A percentile compares a stretch with the other conserved stretches of the same genome.
phyloP scores from a whole-genome alignment of 1,140 invertebrate species.

The Anastrepha obliqua region DNA sequence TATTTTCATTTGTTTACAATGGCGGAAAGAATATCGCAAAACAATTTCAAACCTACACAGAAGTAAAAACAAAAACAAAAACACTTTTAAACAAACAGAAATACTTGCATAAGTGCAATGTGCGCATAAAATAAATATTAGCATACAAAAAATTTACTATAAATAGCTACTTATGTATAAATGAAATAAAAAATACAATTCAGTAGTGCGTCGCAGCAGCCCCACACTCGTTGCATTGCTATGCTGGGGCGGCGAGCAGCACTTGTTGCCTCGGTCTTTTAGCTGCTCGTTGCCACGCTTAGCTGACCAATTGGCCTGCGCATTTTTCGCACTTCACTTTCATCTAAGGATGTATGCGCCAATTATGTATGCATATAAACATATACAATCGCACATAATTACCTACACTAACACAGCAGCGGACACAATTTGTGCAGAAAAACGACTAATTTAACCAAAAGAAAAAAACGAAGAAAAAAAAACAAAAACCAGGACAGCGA shows the following conservation, averaged over 20 bases:
- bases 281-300: neutral
- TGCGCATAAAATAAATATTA: neutral
- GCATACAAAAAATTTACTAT: neutral
- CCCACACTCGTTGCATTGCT: no score
- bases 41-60: neutral
- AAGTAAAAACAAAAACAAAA: neutral
- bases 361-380: neutral
- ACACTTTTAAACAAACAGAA: neutral
- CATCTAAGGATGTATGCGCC: neutral
- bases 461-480: no score
- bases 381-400: conserved; percentile 4
- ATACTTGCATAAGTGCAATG: neutral
- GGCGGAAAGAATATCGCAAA: neutral
- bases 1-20: neutral
- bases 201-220: no score
- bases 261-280: conserved; percentile 43
- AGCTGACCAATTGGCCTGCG: neutral
- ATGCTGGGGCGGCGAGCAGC: neutral
- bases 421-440: neutral
- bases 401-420: neutral
- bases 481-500: no score
- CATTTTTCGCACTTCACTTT: neutral
- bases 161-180: neutral
- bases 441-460: no score
- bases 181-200: no score